Evolutionary conservation across 2,797 vertebrate species (phyloP), one percentile per base, ranked within the genome.

Genomic region (Dryobates pubescens): DNA sequence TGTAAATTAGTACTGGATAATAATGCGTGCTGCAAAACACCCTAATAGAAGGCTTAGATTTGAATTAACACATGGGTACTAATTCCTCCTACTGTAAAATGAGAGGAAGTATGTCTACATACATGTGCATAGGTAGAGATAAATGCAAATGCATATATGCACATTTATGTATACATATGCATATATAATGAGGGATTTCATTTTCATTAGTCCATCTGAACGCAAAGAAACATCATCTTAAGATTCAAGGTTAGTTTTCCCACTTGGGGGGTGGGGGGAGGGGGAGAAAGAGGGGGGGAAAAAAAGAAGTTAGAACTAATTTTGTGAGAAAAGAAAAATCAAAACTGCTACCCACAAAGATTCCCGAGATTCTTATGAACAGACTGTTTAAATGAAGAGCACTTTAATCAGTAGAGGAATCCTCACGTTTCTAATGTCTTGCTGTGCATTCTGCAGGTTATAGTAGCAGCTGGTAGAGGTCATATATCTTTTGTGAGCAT

Each of bases 381-480:
- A 97, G 97, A 95, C 97, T 97, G 97, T 96, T 97, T 95, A 97
- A 98, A 97, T 98, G 97, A 97, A 98, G 97, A 97, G 97, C 97
- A 97, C 97, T 98, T 97, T 98, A 98, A 98, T 98, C 97, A 98
- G 97, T 96, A 96, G 97, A 98, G 98, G 98, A 98, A 98, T 97
- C 96, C 97, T 98, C 98, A 97, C 97, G 54, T 97, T 98, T 96
- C 98, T 96, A 97, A 97, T 97, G 98, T 98, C 98, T 98, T 97
- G 97, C 97, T 98, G 97, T 97, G 97, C 97, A 96, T 98, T 98
- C 97, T 97, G 97, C 97, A 97, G 98, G 98, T 98, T 98, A 98
- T 96, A 98, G 97, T 94, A 98, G 98, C 98, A 98, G 98, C 98
- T 98, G 98, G 98, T 97, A 98, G 97, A 98, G 98, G 98, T 98